phyloP scores from a whole-genome alignment of 2,113 vertebrate species.

The Atrichornis clamosus region DNA sequence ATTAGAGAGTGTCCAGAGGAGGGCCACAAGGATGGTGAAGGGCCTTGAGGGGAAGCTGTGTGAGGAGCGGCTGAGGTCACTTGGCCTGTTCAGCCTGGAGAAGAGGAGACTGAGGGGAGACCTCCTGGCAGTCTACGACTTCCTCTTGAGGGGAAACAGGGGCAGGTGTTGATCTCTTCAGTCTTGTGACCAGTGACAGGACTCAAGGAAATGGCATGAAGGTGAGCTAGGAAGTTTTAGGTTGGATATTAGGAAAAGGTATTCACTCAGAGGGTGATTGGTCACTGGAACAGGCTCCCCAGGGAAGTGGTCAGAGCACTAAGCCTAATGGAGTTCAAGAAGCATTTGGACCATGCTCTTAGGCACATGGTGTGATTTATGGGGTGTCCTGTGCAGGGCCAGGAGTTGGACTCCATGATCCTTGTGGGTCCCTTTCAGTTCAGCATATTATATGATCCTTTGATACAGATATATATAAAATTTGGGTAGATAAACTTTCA shows the following conservation, averaged over 20 bases:
- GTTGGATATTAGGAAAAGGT: neutral
- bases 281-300: neutral
- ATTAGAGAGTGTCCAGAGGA: rapidly evolving
- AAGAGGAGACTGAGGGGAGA: neutral
- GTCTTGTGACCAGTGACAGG: neutral
- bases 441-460: neutral
- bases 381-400: rapidly evolving
- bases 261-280: neutral
- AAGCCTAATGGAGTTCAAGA: neutral
- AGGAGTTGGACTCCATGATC: neutral
- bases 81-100: neutral
- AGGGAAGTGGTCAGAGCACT: neutral
- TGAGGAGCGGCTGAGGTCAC: neutral
- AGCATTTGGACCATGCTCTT: neutral
- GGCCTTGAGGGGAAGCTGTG: rapidly evolving
- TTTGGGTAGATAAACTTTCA: neutral
- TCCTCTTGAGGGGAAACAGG: rapidly evolving
- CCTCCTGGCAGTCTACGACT: rapidly evolving
- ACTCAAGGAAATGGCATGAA: rapidly evolving
- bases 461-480: neutral
- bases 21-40: rapidly evolving
- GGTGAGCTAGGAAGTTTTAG: neutral
- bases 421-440: neutral
- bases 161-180: neutral
- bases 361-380: neutral